Evolutionary conservation across 2,888 invertebrate genomes (phyloP).

Genomic region (Brenthis daphne): DNA sequence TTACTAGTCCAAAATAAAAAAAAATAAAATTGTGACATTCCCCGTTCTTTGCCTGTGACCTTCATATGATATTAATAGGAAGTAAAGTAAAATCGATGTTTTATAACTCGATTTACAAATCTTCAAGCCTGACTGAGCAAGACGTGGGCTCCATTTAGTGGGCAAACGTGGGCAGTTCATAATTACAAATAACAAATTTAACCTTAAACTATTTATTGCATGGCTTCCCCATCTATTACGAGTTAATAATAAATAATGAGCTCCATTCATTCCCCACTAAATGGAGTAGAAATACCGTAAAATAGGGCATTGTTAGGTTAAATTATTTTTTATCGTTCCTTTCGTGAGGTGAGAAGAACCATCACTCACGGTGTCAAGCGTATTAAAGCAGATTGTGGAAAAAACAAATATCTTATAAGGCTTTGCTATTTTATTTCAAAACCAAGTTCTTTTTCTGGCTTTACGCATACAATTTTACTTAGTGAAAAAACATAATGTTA

Average conservation of each 20-base stretch:
- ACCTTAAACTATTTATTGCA: neutral
- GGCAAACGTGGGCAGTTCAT: neutral
- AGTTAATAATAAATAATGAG: slow-evolving; percentile 31
- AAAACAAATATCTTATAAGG: neutral
- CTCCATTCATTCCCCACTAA: slow-evolving; percentile 29
- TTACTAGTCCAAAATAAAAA: too few relatives aligned
- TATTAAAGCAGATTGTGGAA: neutral
- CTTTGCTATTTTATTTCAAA: too few relatives aligned
- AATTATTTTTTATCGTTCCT: slow-evolving; percentile 26
- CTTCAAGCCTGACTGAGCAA: neutral
- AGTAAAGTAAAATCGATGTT: neutral
- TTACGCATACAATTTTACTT: too few relatives aligned
- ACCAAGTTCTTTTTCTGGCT: too few relatives aligned
- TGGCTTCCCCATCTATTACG: neutral
- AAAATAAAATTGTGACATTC: too few relatives aligned
- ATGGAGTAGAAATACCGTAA: slow-evolving; percentile 26
- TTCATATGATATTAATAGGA: too few relatives aligned
- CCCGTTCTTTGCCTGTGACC: too few relatives aligned
- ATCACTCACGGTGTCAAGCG: slow-evolving; percentile 10
- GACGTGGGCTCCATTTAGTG: neutral
- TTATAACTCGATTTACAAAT: neutral
- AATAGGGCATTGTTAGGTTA: slow-evolving; percentile 24
- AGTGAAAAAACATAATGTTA: too few relatives aligned
- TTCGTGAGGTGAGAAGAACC: slow-evolving; percentile 1
- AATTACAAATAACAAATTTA: neutral